Evolutionary conservation across 2,113 vertebrate genomes (phyloP).

Genomic region (Chaetops frenatus): DNA sequence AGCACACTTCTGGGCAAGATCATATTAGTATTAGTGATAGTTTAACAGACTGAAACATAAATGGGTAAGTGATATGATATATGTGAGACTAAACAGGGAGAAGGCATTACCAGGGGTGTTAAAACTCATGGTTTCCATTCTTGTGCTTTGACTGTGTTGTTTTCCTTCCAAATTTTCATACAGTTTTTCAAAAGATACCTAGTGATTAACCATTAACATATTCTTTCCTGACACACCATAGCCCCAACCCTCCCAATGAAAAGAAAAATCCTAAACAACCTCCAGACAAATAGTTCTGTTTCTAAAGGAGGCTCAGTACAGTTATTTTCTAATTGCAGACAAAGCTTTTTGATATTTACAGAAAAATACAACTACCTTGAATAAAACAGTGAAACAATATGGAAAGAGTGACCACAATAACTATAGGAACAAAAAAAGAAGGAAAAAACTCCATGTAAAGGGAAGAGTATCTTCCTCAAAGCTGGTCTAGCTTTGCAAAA

Average conservation of each 20-base stretch:
- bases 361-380: conserved; percentile 30
- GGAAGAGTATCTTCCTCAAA: neutral
- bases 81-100: neutral
- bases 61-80: neutral
- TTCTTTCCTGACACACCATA: neutral
- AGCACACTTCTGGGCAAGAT: neutral
- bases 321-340: neutral
- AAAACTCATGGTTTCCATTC: neutral
- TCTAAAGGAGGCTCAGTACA: neutral
- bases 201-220: neutral
- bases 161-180: neutral
- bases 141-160: neutral
- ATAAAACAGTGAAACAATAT: conserved; percentile 22
- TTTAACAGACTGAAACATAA: neutral
- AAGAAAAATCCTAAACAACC: neutral
- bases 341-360: conserved; percentile 55
- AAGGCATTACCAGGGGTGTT: neutral
- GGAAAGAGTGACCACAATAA: neutral
- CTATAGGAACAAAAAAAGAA: neutral
- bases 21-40: neutral
- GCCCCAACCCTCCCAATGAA: neutral
- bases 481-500: neutral
- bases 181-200: neutral
- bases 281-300: neutral
- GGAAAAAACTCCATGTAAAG: neutral